Percentiles rank a stretch among this genome's conserved stretches.
Evolutionary conservation across 2,888 invertebrate species (phyloP).

Genomic region (Drosophila mercatorum): DNA sequence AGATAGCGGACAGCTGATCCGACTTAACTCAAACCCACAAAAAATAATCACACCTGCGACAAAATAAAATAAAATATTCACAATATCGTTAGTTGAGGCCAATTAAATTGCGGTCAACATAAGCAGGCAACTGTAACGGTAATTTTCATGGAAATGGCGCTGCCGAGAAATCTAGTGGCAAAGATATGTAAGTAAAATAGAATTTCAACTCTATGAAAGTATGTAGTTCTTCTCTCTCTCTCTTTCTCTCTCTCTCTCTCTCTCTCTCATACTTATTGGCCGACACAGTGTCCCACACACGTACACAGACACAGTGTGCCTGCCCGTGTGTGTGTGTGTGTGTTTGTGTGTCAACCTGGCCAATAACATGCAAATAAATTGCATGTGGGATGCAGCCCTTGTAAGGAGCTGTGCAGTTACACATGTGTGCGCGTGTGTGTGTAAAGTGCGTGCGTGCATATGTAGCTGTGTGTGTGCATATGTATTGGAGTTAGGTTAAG

Average conservation of each 20-base stretch:
- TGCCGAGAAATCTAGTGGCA: constrained; percentile 84
- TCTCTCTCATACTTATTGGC: constrained; percentile 34
- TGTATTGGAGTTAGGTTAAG: constrained; percentile 30
- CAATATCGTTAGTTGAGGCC: constrained; percentile 18
- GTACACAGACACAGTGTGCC: background rate
- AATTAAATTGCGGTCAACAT: constrained; percentile 10
- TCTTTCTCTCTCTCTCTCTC: constrained; percentile 19
- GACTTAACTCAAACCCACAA: constrained; percentile 31
- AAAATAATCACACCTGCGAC: constrained; percentile 69
- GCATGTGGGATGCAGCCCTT: constrained; percentile 51
- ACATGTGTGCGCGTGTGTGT: constrained; percentile 1
- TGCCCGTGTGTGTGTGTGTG: constrained; percentile 1
- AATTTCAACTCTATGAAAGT: constrained; percentile 42
- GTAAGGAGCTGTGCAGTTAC: constrained; percentile 42
- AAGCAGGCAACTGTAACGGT: constrained; percentile 46
- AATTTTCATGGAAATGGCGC: constrained; percentile 83
- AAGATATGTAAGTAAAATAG: constrained; percentile 84
- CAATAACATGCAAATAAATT: constrained; percentile 29
- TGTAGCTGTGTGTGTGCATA: background rate
- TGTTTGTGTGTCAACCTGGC: constrained; percentile 9
- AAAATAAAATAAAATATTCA: constrained; percentile 56
- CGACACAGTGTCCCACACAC: background rate
- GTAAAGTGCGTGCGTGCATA: background rate
- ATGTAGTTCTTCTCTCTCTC: constrained; percentile 5
- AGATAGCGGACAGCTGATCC: constrained; percentile 55